These are phyloP conservation scores for Campoplex nolae DNA, from an alignment of 2,888 invertebrate genomes.

Conservation along the genomic window DNA sequence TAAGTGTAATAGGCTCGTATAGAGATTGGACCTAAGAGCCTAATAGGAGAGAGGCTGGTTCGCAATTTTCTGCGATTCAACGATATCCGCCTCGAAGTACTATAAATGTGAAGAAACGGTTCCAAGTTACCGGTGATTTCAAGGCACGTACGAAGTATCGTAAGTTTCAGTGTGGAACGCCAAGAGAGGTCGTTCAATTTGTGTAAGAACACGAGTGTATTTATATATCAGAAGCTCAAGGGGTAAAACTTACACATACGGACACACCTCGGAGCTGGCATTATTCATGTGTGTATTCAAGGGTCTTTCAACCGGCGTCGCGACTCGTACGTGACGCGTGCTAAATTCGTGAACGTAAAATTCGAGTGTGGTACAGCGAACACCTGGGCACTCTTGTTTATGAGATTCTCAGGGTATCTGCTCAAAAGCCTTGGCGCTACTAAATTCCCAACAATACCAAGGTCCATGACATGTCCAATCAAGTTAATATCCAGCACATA, in stretches of 20 bases:
- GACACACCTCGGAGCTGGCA: slow-evolving; percentile 25
- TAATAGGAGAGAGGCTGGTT: slow-evolving; percentile 1
- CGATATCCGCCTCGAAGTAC: slow-evolving; percentile 12
- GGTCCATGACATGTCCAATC: not conserved
- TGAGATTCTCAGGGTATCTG: not conserved
- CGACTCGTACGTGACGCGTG: slow-evolving; percentile 47
- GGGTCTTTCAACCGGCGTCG: not conserved
- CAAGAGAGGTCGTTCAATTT: not conserved
- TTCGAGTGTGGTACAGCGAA: slow-evolving; percentile 13
- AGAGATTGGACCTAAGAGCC: slow-evolving; percentile 21
- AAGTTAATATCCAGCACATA: not conserved
- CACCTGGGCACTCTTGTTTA: slow-evolving; percentile 17
- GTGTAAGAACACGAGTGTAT: slow-evolving; percentile 3
- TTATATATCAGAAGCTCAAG: not conserved
- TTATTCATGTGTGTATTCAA: slow-evolving; percentile 49
- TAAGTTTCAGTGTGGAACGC: slow-evolving; percentile 30
- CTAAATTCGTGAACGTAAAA: slow-evolving; percentile 13
- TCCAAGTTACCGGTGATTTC: slow-evolving; percentile 9
- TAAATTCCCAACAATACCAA: not conserved
- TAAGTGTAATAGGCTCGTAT: slow-evolving; percentile 18
- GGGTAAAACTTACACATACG: not conserved
- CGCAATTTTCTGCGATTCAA: slow-evolving; percentile 47
- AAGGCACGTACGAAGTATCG: slow-evolving; percentile 52
- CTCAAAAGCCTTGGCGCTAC: not conserved
- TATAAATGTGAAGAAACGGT: not conserved